Base-by-base conservation (phyloP, 2,888 invertebrate species). In the Synergus gifuensis region DNA sequence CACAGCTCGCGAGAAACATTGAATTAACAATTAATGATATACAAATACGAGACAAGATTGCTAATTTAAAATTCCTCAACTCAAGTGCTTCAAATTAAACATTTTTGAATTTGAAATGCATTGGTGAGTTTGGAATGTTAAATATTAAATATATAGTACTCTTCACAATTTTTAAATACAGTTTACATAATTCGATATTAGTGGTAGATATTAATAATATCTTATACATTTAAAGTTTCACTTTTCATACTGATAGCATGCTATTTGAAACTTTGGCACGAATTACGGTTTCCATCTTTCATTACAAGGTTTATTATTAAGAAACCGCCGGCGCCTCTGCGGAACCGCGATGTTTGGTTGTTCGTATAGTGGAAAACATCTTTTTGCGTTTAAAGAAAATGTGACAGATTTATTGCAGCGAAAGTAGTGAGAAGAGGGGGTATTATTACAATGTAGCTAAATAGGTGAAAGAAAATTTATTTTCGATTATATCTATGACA, bases 341-440 rank as follows among this genome's bases (percentile, higher is more conserved):
- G 18, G 14, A 62, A 62, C 62, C 62, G 62, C 62, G 14, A 62
- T 46, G 28, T 62, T 62, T 62, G 14, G 14, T 2, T 28, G 12
- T 62, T 36, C 7, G 36, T 7, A n/a, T n/a, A 62, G 22, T 62
- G 28, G 22, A 62, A 62, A 14, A 5, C 28, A 12, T 14, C 5
- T 28, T 22, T 62, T 36, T 49, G 36, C 5, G 36, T 36, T 73
- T n/a, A 58, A 4, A 73, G 36, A 73, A 28, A 73, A 69, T 69
- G 16, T 69, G 49, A 49, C 69, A 69, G 49, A 49, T 69, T 69
- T 69, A 69, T 46, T 69, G 14, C 22, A 69, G 3, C 18, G 62
- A 28, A 22, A 36, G 28, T 7, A 69, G 49, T 28, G 16, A 73
- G n/a, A 36, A 2, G 36, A 73, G 4, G 8, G 9, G 4, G 18